phyloP scores from a whole-genome alignment of 2,797 vertebrate species.

The Lophius americanus region DNA sequence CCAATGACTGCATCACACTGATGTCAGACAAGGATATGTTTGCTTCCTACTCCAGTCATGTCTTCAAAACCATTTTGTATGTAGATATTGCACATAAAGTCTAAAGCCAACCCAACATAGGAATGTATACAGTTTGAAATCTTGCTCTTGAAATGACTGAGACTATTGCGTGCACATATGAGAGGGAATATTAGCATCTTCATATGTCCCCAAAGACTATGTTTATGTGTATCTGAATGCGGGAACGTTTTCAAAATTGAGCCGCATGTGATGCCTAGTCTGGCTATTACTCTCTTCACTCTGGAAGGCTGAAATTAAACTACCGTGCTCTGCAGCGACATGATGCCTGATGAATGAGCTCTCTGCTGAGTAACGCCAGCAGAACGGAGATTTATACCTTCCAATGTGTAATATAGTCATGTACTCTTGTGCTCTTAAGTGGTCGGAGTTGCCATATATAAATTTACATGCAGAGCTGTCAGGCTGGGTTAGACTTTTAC shows the following conservation, averaged over 20 bases:
- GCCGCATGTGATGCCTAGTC: too few relatives aligned
- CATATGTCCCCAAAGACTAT: background rate
- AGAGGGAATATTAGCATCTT: background rate
- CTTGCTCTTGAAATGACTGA: too few relatives aligned
- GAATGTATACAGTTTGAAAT: background rate
- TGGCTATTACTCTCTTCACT: background rate
- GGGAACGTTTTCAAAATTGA: background rate
- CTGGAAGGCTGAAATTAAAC: background rate
- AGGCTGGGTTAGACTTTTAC: conserved; percentile 14
- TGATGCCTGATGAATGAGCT: background rate
- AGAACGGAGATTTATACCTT: background rate
- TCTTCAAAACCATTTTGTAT: conserved; percentile 10
- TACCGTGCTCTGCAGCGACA: background rate
- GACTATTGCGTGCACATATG: background rate
- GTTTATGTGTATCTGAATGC: background rate
- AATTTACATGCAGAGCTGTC: conserved; percentile 10
- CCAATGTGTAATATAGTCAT: conserved; percentile 10
- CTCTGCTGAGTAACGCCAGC: background rate
- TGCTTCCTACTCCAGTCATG: conserved; percentile 8
- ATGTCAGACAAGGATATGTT: conserved; percentile 1
- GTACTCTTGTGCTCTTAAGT: conserved; percentile 1
- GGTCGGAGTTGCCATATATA: background rate
- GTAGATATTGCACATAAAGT: background rate
- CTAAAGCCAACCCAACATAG: background rate
- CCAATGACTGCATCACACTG: conserved; percentile 19